Evolutionary conservation across 2,113 vertebrate genomes (phyloP).

Genomic region (Macrotus californicus): DNA sequence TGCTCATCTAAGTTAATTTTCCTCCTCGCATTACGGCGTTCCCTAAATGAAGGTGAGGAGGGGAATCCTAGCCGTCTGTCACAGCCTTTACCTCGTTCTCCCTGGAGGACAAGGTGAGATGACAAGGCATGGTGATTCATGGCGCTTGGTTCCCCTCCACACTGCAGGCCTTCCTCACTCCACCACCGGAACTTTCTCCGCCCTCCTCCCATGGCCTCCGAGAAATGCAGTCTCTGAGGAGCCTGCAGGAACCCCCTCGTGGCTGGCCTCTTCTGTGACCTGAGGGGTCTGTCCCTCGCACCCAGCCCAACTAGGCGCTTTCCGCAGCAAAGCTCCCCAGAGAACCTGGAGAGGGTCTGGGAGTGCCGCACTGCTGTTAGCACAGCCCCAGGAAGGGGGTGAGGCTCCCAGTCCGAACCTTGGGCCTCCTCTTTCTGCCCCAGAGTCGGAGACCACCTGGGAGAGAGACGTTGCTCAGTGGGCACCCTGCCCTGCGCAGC

Average conservation of each 20-base stretch:
- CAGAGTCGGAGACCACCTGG: neutral
- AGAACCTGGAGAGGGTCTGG: neutral
- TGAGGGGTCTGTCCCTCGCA: neutral
- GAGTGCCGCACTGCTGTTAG: neutral
- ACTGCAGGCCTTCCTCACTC: neutral
- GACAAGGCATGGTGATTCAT: neutral
- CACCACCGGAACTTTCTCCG: too few species aligned
- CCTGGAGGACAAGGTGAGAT: neutral
- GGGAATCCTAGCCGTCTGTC: neutral
- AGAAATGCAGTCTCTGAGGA: neutral
- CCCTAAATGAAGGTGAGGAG: neutral
- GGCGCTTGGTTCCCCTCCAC: neutral
- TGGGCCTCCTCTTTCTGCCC: neutral
- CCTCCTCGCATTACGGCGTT: neutral
- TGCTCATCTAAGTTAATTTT: neutral
- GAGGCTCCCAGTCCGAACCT: neutral
- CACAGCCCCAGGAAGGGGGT: neutral
- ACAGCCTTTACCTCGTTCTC: neutral
- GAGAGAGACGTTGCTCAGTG: neutral
- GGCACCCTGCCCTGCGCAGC: neutral
- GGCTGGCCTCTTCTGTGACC: neutral
- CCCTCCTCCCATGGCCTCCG: neutral
- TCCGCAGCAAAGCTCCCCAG: neutral
- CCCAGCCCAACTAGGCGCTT: neutral
- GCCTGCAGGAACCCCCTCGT: neutral